Conservation (phyloP, 2,888 invertebrate genomes). For the Baronia brevicornis region DNA sequence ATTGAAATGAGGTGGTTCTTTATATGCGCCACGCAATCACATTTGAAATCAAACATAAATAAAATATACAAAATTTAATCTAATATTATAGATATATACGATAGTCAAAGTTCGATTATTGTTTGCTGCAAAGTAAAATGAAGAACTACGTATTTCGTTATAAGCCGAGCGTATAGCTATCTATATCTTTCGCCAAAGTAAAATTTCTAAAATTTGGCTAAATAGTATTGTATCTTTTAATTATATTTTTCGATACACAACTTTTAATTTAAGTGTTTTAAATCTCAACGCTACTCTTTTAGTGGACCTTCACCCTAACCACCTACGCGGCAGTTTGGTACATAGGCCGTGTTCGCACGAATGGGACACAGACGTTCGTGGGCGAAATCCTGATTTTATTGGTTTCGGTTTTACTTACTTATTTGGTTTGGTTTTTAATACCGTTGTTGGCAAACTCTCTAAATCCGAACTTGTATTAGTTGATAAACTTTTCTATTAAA, state of each 20-base stretch:
- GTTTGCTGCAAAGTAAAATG: too few relatives aligned
- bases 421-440: constrained; percentile 47
- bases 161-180: too few relatives aligned
- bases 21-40: too few relatives aligned
- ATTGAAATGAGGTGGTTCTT: too few relatives aligned
- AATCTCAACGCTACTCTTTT: constrained; percentile 16
- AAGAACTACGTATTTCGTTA: too few relatives aligned
- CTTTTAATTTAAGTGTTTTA: neutral
- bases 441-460: constrained; percentile 22
- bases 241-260: neutral
- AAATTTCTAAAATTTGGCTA: too few relatives aligned
- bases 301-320: constrained; percentile 25
- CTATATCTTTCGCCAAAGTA: too few relatives aligned
- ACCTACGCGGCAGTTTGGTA: constrained; percentile 40
- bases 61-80: too few relatives aligned
- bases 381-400: constrained; percentile 63
- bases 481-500: too few relatives aligned
- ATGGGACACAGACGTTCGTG: constrained; percentile 42
- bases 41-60: too few relatives aligned
- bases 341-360: constrained; percentile 52
- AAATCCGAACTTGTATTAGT: constrained; percentile 14
- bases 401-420: constrained; percentile 40
- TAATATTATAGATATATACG: too few relatives aligned
- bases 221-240: constrained; percentile 12
- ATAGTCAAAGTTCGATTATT: too few relatives aligned